Conservation (phyloP, 1,140 invertebrate genomes). For the Lasaia peninsularis region DNA sequence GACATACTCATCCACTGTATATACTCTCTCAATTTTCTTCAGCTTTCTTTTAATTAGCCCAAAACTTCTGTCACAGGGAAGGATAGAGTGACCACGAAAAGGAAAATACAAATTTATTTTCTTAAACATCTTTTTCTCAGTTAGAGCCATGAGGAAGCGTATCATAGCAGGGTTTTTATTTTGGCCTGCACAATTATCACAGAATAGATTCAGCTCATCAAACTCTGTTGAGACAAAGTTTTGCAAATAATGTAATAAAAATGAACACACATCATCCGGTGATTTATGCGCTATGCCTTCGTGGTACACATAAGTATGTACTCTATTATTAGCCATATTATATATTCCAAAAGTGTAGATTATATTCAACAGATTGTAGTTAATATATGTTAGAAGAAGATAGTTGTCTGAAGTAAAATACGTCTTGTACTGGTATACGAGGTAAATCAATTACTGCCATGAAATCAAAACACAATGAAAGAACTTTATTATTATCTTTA, state of each 20-base stretch:
- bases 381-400: background rate
- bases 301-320: background rate
- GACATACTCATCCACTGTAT: background rate
- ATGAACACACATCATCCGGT: constrained; percentile 4
- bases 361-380: background rate
- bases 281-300: background rate
- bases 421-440: no score
- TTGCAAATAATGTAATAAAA: background rate
- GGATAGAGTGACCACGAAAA: constrained; percentile 2
- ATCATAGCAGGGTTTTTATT: constrained; percentile 1
- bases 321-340: background rate
- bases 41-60: constrained; percentile 5
- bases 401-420: background rate
- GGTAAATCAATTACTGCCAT: no score
- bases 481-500: no score
- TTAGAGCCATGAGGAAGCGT: background rate
- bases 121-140: background rate
- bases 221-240: no score
- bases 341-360: no score
- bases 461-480: no score
- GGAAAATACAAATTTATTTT: constrained; percentile 1
- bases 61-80: constrained; percentile 6
- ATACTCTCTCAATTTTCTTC: background rate
- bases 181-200: constrained; percentile 1
- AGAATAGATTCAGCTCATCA: background rate